Conservation (phyloP, 1,140 invertebrate species). For the Argopecten irradians region DNA sequence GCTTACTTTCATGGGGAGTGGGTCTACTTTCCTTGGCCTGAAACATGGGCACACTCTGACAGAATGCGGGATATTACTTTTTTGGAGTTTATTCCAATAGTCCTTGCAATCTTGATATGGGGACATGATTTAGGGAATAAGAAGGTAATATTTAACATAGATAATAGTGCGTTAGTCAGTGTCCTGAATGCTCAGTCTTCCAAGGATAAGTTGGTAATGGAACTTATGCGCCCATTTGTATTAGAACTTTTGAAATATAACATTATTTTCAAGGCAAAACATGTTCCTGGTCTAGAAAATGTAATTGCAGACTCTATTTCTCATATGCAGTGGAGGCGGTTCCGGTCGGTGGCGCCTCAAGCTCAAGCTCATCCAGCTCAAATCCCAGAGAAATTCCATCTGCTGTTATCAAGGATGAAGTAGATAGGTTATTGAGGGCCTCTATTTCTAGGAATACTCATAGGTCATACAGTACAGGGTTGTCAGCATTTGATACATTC, state of each 20-base stretch:
- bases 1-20: conserved; percentile 32
- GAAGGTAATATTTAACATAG: conserved; percentile 35
- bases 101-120: conserved; percentile 36
- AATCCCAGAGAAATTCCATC: conserved; percentile 36
- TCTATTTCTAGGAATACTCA: conserved; percentile 28
- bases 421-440: conserved; percentile 25
- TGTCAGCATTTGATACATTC: background rate
- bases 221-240: conserved; percentile 35
- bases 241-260: conserved; percentile 26
- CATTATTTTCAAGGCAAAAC: conserved; percentile 40
- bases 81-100: conserved; percentile 44
- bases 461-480: background rate
- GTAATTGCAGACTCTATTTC: conserved; percentile 41
- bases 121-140: conserved; percentile 29
- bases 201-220: conserved; percentile 38
- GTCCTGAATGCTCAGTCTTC: conserved; percentile 39
- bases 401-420: conserved; percentile 25
- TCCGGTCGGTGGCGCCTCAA: conserved; percentile 25
- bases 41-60: background rate
- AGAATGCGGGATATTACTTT: conserved; percentile 39
- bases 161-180: conserved; percentile 41
- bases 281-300: conserved; percentile 38
- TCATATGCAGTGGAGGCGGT: conserved; percentile 37
- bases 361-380: background rate
- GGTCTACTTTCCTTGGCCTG: conserved; percentile 6